Percentiles rank a stretch among this genome's conserved stretches.
phyloP scores from a whole-genome alignment of 2,113 vertebrate genomes.

The Neodontobutis hainanensis region DNA sequence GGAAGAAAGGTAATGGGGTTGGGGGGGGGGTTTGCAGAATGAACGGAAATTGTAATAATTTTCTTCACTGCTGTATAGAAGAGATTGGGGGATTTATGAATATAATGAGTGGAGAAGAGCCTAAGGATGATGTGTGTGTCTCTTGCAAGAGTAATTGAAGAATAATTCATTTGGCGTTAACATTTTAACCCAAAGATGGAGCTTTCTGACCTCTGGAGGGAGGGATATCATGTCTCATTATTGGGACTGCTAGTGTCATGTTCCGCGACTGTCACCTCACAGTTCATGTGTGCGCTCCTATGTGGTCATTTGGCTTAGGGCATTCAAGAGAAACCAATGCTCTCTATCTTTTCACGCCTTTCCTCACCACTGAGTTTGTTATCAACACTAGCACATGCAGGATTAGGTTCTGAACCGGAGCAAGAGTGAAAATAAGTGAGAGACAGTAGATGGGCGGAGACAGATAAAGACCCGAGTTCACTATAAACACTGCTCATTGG shows the following conservation, averaged over 20 bases:
- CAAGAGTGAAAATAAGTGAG: constrained; percentile 46
- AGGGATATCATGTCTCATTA: constrained; percentile 67
- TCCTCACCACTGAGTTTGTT: constrained; percentile 70
- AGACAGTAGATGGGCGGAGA: constrained; percentile 63
- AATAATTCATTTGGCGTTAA: constrained; percentile 75
- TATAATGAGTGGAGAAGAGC: constrained; percentile 70
- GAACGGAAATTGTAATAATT: constrained; percentile 66
- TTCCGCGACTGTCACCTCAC: constrained; percentile 37
- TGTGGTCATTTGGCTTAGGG: constrained; percentile 65
- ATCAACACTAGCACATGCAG: constrained; percentile 73
- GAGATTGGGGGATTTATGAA: constrained; percentile 77
- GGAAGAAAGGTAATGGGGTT: constrained; percentile 72
- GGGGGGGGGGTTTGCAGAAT: constrained; percentile 64
- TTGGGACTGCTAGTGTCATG: constrained; percentile 54
- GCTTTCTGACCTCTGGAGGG: constrained; percentile 66
- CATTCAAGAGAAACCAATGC: constrained; percentile 42
- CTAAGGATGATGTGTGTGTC: constrained; percentile 64
- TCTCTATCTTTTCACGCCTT: constrained; percentile 64
- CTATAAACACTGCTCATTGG: constrained; percentile 31
- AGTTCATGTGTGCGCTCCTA: constrained; percentile 10
- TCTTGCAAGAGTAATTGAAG: constrained; percentile 71
- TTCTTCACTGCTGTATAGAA: constrained; percentile 64
- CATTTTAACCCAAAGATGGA: constrained; percentile 67
- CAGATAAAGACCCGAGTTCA: constrained; percentile 62
- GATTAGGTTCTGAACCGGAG: constrained; percentile 65